A percentile compares a stretch with the other conserved stretches of the same genome.
Evolutionary conservation across 2,888 invertebrate genomes (phyloP).

Genomic region (Cerastoderma edule): DNA sequence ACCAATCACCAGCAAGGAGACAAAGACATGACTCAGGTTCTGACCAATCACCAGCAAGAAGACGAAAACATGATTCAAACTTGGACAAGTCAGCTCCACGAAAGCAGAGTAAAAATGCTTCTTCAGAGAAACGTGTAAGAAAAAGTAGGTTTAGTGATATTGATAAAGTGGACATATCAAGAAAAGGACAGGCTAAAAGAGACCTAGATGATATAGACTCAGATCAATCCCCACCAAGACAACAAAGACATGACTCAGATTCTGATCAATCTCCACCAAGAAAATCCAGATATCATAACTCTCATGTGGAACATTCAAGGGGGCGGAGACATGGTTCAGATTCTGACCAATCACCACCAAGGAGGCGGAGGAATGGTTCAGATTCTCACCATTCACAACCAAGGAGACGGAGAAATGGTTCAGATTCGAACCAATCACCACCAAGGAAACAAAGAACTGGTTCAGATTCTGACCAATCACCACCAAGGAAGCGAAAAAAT

Average conservation of each 20-base stretch:
- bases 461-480: conserved; percentile 82
- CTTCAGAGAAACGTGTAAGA: conserved; percentile 57
- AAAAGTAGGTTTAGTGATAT: conserved; percentile 54
- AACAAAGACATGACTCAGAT: conserved; percentile 87
- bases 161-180: conserved; percentile 61
- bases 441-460: conserved; percentile 75
- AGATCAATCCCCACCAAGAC: conserved; percentile 75
- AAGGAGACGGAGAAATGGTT: conserved; percentile 47
- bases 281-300: conserved; percentile 59
- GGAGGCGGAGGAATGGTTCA: conserved; percentile 75
- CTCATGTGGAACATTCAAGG: conserved; percentile 72
- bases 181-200: conserved; percentile 61
- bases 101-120: conserved; percentile 56
- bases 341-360: conserved; percentile 73
- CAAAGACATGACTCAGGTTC: conserved; percentile 58
- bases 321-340: conserved; percentile 65
- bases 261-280: conserved; percentile 74
- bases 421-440: conserved; percentile 70
- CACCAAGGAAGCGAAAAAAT: conserved; percentile 65
- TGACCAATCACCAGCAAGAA: conserved; percentile 74
- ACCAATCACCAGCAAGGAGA: conserved; percentile 78
- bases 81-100: conserved; percentile 81
- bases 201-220: conserved; percentile 65
- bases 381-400: conserved; percentile 77
- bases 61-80: conserved; percentile 77